phyloP scores from a whole-genome alignment of 2,797 vertebrate genomes.

The Enteromius unitaeniatus region DNA sequence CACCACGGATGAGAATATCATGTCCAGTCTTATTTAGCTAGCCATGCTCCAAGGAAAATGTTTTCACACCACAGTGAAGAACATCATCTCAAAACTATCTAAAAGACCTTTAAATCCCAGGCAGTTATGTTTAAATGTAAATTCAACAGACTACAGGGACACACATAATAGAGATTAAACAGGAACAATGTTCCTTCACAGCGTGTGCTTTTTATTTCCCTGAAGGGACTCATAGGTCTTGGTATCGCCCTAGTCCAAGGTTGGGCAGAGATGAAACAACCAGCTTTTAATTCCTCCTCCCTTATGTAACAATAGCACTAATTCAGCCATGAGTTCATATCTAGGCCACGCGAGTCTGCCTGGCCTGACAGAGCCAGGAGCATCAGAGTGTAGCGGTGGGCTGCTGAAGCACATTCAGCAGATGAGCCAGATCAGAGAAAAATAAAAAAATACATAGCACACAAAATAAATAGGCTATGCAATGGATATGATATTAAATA shows the following conservation, averaged over 20 bases:
- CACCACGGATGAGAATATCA: slow-evolving; percentile 37
- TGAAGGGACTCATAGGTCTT: slow-evolving; percentile 3
- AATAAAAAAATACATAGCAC: neutral
- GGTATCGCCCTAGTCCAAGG: neutral
- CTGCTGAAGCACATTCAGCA: slow-evolving; percentile 3
- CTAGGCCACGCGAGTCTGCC: slow-evolving; percentile 19
- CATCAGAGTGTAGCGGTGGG: slow-evolving; percentile 6
- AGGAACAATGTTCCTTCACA: neutral
- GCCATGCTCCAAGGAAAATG: slow-evolving; percentile 34
- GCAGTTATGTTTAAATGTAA: slow-evolving; percentile 12
- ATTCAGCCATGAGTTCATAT: slow-evolving; percentile 39
- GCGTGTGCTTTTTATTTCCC: slow-evolving; percentile 36
- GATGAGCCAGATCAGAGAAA: neutral
- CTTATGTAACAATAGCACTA: slow-evolving; percentile 32
- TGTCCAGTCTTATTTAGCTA: slow-evolving; percentile 38
- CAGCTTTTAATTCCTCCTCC: slow-evolving; percentile 23
- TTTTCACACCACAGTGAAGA: slow-evolving; percentile 38
- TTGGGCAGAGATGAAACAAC: slow-evolving; percentile 20
- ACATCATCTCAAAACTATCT: slow-evolving; percentile 32
- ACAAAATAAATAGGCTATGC: neutral
- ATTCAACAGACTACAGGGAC: slow-evolving; percentile 32
- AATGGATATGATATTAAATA: neutral
- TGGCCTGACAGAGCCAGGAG: neutral
- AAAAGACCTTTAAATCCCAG: slow-evolving; percentile 27
- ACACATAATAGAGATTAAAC: slow-evolving; percentile 8